phyloP scores from a whole-genome alignment of 2,888 invertebrate species.

The Biston betularia region DNA sequence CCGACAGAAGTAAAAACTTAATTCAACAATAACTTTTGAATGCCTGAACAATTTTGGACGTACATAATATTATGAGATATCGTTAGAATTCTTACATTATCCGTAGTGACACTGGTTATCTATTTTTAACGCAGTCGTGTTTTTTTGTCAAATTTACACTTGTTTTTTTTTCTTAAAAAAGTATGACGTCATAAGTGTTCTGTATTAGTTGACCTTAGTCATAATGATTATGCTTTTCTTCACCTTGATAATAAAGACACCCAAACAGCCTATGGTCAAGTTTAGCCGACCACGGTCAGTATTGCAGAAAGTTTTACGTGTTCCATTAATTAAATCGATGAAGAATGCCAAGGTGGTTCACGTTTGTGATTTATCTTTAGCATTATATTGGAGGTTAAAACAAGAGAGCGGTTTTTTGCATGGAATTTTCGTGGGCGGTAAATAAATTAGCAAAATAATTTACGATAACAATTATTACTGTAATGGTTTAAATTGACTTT shows the following conservation, averaged over 20 bases:
- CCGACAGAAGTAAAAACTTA: no score
- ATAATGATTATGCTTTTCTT: constrained; percentile 2
- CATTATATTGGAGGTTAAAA: constrained; percentile 1
- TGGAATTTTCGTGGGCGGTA: not conserved
- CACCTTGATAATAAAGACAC: constrained; percentile 14
- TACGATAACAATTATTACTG: not conserved
- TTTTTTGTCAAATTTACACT: no score
- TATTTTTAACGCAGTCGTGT: no score
- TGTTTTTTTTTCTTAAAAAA: no score
- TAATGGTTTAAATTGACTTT: not conserved
- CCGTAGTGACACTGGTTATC: no score
- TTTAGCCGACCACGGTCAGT: constrained; percentile 18
- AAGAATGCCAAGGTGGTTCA: constrained; percentile 20
- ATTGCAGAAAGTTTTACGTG: constrained; percentile 23
- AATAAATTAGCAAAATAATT: not conserved
- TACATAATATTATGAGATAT: no score
- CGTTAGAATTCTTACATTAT: no score
- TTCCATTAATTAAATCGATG: constrained; percentile 7
- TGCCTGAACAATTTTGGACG: not conserved
- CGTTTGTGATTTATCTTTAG: constrained; percentile 4
- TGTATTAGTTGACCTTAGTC: not conserved
- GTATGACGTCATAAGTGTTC: not conserved
- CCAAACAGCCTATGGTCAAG: constrained; percentile 21
- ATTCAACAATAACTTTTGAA: no score
- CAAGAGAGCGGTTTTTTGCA: not conserved